Evolutionary conservation across 1,140 invertebrate genomes (phyloP).

Genomic region (Hylaeus volcanicus): DNA sequence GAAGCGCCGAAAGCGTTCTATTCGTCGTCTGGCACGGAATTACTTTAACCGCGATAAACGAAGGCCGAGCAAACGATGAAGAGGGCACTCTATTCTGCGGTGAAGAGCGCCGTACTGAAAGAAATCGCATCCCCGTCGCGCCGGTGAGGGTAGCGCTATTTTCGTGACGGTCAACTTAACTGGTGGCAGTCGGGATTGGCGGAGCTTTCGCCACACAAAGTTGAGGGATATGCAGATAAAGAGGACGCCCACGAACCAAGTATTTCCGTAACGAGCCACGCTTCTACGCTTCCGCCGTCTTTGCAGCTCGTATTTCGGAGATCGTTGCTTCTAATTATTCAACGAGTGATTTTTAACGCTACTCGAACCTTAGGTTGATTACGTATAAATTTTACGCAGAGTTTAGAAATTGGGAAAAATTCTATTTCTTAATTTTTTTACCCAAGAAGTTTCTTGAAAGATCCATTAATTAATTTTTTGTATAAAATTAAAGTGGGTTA

Average conservation of each 20-base stretch:
- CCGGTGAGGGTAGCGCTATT: constrained; percentile 45
- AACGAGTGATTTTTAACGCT: no score
- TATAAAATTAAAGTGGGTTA: no score
- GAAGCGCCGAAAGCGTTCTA: no score
- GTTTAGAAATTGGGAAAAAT: no score
- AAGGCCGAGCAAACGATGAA: not conserved
- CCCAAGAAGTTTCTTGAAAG: no score
- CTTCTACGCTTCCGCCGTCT: not conserved
- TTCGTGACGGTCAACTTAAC: constrained; percentile 46
- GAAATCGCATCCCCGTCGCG: constrained; percentile 36
- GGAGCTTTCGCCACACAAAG: constrained; percentile 45
- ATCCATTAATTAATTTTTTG: no score
- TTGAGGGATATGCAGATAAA: constrained; percentile 27
- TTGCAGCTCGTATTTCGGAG: not conserved
- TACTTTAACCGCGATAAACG: constrained; percentile 25
- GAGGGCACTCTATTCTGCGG: constrained; percentile 10
- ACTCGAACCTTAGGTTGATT: no score
- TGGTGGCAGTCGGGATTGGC: constrained; percentile 31
- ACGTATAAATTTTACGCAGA: no score
- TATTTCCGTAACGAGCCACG: constrained; percentile 40
- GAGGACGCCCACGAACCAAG: constrained; percentile 36
- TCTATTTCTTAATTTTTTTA: no score
- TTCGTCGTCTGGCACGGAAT: not conserved
- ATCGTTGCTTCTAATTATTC: not conserved
- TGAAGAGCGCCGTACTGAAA: constrained; percentile 37